Evolutionary conservation across 2,797 vertebrate genomes (phyloP).

Genomic region (Sebastes flavidus): DNA sequence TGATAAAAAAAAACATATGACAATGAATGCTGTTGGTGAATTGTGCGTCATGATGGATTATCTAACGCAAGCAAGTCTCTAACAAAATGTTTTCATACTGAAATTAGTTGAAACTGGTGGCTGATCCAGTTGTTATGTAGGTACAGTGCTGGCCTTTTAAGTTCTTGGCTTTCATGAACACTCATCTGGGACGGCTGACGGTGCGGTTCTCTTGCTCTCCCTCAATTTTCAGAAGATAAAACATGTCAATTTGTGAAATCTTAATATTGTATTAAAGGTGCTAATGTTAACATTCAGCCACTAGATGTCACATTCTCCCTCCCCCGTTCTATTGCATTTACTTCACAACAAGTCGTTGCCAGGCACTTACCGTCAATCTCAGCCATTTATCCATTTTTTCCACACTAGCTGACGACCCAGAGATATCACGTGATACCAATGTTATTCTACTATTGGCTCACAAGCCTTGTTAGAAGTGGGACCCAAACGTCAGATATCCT

Average conservation of each 20-base stretch:
- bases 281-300: too few species aligned
- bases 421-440: too few species aligned
- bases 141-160: background rate
- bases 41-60: background rate
- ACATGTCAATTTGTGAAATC: background rate
- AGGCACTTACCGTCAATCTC: too few species aligned
- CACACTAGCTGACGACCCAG: too few species aligned
- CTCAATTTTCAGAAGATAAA: background rate
- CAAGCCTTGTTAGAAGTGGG: too few species aligned
- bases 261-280: background rate
- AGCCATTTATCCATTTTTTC: too few species aligned
- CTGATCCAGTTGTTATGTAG: background rate
- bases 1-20: background rate
- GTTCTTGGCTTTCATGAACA: background rate
- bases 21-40: background rate
- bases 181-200: background rate
- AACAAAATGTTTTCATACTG: background rate
- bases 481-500: too few species aligned
- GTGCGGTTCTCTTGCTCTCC: background rate
- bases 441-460: too few species aligned
- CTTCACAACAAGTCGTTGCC: too few species aligned
- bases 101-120: background rate
- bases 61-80: background rate
- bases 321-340: too few species aligned
- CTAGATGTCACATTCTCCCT: too few species aligned